Percentiles rank a stretch among this genome's conserved stretches.
Evolutionary conservation across 2,113 vertebrate species (phyloP).

Genomic region (Barnardius zonarius): DNA sequence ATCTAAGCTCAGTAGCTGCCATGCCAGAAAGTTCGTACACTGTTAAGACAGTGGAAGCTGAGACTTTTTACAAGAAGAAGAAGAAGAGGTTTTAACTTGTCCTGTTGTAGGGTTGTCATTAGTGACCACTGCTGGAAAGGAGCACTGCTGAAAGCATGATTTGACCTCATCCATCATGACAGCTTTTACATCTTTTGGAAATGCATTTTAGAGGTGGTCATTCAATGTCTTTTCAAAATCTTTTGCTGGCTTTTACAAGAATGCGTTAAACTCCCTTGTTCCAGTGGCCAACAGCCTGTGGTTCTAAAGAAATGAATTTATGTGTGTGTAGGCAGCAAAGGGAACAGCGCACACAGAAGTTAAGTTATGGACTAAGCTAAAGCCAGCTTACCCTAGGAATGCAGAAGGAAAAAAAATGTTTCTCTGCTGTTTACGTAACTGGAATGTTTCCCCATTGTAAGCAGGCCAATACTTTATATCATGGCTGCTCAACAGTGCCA

Average conservation of each 20-base stretch:
- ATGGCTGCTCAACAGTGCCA: neutral
- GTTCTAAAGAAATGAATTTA: neutral
- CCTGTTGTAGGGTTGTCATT: neutral
- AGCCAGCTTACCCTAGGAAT: conserved; percentile 55
- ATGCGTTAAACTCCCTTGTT: neutral
- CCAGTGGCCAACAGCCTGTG: neutral
- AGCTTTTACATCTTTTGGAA: neutral
- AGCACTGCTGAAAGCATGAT: neutral
- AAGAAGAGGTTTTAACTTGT: neutral
- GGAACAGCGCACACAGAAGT: neutral
- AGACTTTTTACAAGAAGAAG: neutral
- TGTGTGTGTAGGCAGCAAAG: neutral
- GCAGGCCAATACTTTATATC: conserved; percentile 29
- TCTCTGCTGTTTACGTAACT: conserved; percentile 54
- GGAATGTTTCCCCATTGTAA: conserved; percentile 34
- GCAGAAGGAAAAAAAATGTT: conserved; percentile 12
- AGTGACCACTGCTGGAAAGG: neutral
- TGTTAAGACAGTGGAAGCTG: neutral
- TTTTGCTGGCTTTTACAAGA: neutral
- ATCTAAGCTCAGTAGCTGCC: neutral
- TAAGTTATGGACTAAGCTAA: conserved; percentile 32
- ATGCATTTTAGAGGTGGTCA: neutral
- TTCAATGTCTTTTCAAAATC: neutral
- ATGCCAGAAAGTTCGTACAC: neutral
- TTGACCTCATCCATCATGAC: neutral